Evolutionary conservation across 2,797 vertebrate genomes (phyloP), one percentile per base, ranked within the genome.

Genomic region (Gallinago solitaria): DNA sequence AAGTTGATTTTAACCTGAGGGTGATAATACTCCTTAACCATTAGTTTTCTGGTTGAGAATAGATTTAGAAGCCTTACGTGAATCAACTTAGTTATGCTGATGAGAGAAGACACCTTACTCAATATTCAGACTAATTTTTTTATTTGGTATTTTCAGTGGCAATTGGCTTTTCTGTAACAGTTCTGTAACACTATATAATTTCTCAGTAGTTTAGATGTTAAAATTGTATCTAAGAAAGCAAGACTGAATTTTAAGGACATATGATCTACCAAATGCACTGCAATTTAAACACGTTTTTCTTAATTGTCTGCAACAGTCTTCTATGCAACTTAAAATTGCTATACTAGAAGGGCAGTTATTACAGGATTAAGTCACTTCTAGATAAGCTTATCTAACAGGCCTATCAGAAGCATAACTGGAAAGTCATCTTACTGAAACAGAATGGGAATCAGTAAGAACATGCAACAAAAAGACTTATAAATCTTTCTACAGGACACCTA

Each of bases 121-220:
- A 35, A 65, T 20, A 32, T 24, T 48, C 47, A 50, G 30, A 19
- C 9, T 67, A 4, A 18, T 24, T 65, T 61, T 27, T 27, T 43
- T 19, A 35, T 57, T 53, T 61, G 4, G 3, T 50, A 65, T 84
- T 61, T 67, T 50, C 2, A 8, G 51, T 32, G 8, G 32, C 12
- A 8, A 54, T 7, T 9, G 9, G 1, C 9, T 54, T n/a, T 8
- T 16, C 12, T 3, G 1, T 8, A 60, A 23, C 14, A 64, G 30
- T 78, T 74, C 23, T 48, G 13, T 20, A 79, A n/a, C 45, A 64
- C 35, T 24, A 30, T 6, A 2, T 6, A 50, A 30, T 9, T 57
- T 73, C 24, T 47, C 33, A 21, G 16, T 54, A 77, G 21, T 35
- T 68, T 15, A 47, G 33, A 33, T 35, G 9, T 45, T 51, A 61